Evolutionary conservation across 2,797 vertebrate genomes (phyloP).

Genomic region (Helicolenus hilgendorfi): DNA sequence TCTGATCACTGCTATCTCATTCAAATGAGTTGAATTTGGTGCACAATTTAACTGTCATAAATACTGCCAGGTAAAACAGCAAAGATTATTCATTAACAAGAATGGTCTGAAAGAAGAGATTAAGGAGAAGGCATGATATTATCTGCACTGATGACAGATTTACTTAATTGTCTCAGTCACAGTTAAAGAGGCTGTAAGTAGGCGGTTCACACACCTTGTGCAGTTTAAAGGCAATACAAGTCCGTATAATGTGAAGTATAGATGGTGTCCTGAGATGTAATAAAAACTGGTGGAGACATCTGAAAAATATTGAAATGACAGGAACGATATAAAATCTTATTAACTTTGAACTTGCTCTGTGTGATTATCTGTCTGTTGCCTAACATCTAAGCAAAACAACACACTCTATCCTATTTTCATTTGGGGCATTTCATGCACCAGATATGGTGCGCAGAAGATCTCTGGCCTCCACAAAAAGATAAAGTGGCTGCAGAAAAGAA

Average conservation of each 20-base stretch:
- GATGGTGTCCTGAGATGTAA: background rate
- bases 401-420: background rate
- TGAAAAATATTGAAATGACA: background rate
- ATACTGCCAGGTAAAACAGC: background rate
- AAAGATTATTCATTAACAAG: background rate
- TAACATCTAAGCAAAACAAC: background rate
- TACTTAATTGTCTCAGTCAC: slow-evolving; percentile 10
- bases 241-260: background rate
- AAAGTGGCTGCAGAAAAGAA: slow-evolving; percentile 51
- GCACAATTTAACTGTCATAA: background rate
- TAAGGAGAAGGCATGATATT: slow-evolving; percentile 12
- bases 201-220: background rate
- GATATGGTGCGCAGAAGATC: slow-evolving; percentile 19
- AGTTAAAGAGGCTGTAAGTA: background rate
- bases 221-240: background rate
- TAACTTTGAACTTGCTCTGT: background rate
- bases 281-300: background rate
- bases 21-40: background rate
- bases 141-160: slow-evolving; percentile 30
- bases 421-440: background rate
- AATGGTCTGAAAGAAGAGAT: slow-evolving; percentile 10
- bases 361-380: background rate
- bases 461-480: slow-evolving; percentile 44
- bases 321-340: background rate
- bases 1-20: background rate